Base-by-base conservation (phyloP, 2,113 vertebrate genomes). In the Engraulis encrasicolus region DNA sequence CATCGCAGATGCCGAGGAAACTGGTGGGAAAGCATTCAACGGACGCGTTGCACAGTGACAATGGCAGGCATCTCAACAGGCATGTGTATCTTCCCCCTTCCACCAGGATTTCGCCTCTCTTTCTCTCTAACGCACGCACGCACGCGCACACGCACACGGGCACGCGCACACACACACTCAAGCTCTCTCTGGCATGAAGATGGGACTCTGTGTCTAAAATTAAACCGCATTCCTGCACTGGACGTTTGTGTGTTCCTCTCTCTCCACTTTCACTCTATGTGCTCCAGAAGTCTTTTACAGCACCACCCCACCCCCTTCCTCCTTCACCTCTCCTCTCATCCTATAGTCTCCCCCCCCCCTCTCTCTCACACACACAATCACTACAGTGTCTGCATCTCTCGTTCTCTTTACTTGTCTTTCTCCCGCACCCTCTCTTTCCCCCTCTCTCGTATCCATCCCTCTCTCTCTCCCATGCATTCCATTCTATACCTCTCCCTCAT, bases 241-340 rank as follows among this genome's bases (percentile, higher is more conserved):
- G 66, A 74, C 31, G 31, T 74, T 27, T 74, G 66, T 71, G 61
- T 74, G 66, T 74, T 74, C 66, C 66, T 74, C 31, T 74, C 9
- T 14, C 31, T 71, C 27, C 54, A 5, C 9, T 45, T 45, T 45
- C 40, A 45, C 40, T 5, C 40, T 45, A 3, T 45, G 40, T 45
- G 19, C 27, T 23, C 61, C 23, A 5, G 14, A 74, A 74, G 66
- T 74, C 66, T 74, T 74, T 74, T 34, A 74, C 66, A 17, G 66
- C 66, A 34, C 12, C 66, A 3, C 40, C 40, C 40, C 3, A 45
- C 40, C 40, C 40, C 9, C 9, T 9, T 45, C 40, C 40, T 3
- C 9, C 40, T 45, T 9, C 40, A 45, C 9, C 66, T 34, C 27
- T n/a, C n/a, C n/a, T n/a, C n/a, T n/a, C 27, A 17, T 34, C 66